A percentile compares a stretch with the other conserved stretches of the same genome.
Conservation (phyloP, 2,113 vertebrate species). For the Siniperca knerii region DNA sequence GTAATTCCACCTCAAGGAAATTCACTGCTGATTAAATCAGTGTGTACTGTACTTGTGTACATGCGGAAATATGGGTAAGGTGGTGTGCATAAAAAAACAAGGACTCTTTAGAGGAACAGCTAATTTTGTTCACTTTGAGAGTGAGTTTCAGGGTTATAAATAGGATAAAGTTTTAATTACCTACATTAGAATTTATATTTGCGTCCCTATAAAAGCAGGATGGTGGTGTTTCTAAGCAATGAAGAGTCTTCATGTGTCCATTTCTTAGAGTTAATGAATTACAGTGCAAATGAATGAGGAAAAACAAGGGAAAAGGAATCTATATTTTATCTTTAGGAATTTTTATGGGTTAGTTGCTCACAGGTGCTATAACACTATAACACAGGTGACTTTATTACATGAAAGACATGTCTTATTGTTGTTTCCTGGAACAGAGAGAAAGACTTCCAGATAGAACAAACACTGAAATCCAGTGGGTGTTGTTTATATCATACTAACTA, state of each 20-base stretch:
- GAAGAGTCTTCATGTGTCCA: neutral
- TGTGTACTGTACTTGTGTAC: neutral
- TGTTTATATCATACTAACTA: neutral
- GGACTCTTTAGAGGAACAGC: neutral
- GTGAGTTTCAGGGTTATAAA: too few relatives aligned
- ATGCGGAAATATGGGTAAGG: neutral
- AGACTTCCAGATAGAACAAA: neutral
- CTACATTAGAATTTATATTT: neutral
- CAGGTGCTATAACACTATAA: neutral
- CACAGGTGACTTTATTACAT: neutral
- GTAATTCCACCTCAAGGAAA: neutral
- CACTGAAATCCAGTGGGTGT: neutral
- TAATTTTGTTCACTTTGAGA: neutral
- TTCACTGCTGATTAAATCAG: conserved; percentile 1
- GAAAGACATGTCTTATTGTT: neutral
- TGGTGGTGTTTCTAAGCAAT: neutral
- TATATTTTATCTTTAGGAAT: neutral
- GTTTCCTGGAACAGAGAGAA: conserved; percentile 64
- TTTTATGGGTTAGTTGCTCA: conserved; percentile 32
- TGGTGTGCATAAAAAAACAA: neutral
- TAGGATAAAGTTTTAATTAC: too few relatives aligned
- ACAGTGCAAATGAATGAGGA: neutral
- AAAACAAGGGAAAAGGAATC: neutral
- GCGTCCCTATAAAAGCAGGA: neutral
- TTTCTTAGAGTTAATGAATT: conserved; percentile 48